Evolutionary conservation across 2,113 vertebrate species (phyloP).

Genomic region (Laticauda colubrina): DNA sequence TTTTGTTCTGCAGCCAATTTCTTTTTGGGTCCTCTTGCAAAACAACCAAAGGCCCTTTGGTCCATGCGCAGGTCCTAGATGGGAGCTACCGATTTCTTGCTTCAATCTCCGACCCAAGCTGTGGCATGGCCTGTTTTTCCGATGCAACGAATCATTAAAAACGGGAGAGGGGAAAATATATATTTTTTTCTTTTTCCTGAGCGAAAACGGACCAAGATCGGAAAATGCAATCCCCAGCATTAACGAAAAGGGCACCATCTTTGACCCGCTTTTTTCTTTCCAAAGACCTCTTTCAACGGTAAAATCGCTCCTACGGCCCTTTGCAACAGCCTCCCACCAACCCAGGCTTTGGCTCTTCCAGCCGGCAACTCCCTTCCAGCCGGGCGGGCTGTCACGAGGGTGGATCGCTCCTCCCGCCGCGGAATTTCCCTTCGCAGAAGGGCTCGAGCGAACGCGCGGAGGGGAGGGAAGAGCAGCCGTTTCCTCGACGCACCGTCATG

Average conservation of each 20-base stretch:
- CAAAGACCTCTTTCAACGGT: neutral
- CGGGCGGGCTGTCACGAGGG: neutral
- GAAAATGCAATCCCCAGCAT: neutral
- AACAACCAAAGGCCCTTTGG: neutral
- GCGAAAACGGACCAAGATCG: neutral
- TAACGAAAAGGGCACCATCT: no score
- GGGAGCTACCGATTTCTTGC: neutral
- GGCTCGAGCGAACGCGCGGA: neutral
- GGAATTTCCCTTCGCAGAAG: neutral
- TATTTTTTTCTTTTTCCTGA: neutral
- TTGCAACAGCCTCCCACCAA: neutral
- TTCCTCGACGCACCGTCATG: neutral
- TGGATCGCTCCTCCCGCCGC: neutral
- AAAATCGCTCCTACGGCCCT: neutral
- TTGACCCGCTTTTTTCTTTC: neutral
- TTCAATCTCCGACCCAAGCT: neutral
- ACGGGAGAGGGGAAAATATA: neutral
- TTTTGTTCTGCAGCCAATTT: no score
- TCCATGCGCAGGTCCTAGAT: neutral
- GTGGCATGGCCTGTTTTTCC: neutral
- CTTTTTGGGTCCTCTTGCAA: neutral
- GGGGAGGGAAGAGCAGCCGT: slow-evolving; percentile 13
- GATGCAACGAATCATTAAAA: neutral
- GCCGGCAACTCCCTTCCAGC: neutral
- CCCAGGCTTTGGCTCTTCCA: neutral